Evolutionary conservation across 2,888 invertebrate genomes (phyloP).

Genomic region (Lottia gigantea): DNA sequence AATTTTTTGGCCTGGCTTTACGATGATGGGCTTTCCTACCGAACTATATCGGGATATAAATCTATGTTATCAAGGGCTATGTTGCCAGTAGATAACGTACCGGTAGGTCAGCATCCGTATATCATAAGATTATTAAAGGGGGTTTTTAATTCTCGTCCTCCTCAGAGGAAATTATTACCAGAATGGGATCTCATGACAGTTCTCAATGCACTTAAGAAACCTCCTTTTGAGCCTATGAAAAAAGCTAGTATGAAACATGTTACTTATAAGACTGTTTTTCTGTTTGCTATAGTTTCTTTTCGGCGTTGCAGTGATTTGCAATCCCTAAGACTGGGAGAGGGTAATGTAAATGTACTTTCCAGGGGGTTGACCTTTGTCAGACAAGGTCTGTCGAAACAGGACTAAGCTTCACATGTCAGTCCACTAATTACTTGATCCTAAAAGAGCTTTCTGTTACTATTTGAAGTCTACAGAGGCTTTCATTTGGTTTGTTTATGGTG

Average conservation of each 20-base stretch:
- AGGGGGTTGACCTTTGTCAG: background rate
- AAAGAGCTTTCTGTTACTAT: constrained; percentile 5
- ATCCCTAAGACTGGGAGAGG: background rate
- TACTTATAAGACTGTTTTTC: constrained; percentile 3
- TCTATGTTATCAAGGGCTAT: background rate
- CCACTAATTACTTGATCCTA: background rate
- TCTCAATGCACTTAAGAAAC: too few relatives aligned
- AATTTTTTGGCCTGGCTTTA: background rate
- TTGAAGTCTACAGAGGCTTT: background rate
- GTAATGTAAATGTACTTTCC: background rate
- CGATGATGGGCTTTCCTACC: background rate
- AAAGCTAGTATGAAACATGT: background rate
- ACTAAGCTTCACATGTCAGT: background rate
- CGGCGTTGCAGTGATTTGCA: background rate
- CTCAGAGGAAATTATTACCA: too few relatives aligned
- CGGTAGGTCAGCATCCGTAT: too few relatives aligned
- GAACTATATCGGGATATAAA: background rate
- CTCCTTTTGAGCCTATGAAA: constrained; percentile 2
- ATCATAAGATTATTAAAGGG: too few relatives aligned
- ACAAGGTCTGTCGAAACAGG: background rate
- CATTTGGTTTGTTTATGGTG: too few relatives aligned
- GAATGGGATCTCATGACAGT: too few relatives aligned
- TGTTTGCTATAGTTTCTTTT: constrained; percentile 6
- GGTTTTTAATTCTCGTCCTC: too few relatives aligned
- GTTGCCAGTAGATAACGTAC: background rate